Base-by-base conservation (phyloP, 2,888 invertebrate species). In the Nemotelus pantherinus region DNA sequence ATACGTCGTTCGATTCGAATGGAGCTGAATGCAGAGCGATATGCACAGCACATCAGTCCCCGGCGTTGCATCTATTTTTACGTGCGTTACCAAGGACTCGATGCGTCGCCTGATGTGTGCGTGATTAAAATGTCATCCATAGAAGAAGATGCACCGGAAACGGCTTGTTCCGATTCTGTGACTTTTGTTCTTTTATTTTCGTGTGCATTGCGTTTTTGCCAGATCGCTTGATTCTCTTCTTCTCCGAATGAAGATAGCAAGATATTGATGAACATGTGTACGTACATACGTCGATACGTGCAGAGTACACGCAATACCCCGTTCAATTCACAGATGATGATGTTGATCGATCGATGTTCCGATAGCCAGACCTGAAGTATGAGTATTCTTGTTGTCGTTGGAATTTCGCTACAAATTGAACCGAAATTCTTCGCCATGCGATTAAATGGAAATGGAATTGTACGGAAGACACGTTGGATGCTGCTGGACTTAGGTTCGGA, bases 101-200 rank as follows among this genome's bases (percentile, higher is more conserved):
- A 9, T 39, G 58, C 58, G 41, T 25, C 25, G 55, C 2, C 43
- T 43, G 55, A 70, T 72, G 72, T 58, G 72, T 72, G 58, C 47
- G 72, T 72, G 72, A 72, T 72, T 72, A 72, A 72, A 60, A 58
- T 60, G 60, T 63, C 74, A 74, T 70, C 70, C 70, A 53, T 63
- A 58, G 50, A 43, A 68, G 60, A 71, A 70, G 79, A 79, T 53
- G 57, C 77, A 79, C 77, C 75, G 79, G 75, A 79, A 79, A 77
- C 71, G 63, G 76, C 77, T 79, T 77, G 79, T 79, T 79, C 77
- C 76, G 77, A 75, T 60, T 70, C 63, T 75, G 72, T 70, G 68
- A 70, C 70, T 77, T 70, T 64, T 47, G 63, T 44, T 53, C n/a
- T 65, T 75, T 60, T 60, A 48, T 75, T 10, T 41, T 7, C 53